phyloP scores from a whole-genome alignment of 30 jellyfish, hydroid and myxozoan genomes.

The Rhopilema esculentum region DNA sequence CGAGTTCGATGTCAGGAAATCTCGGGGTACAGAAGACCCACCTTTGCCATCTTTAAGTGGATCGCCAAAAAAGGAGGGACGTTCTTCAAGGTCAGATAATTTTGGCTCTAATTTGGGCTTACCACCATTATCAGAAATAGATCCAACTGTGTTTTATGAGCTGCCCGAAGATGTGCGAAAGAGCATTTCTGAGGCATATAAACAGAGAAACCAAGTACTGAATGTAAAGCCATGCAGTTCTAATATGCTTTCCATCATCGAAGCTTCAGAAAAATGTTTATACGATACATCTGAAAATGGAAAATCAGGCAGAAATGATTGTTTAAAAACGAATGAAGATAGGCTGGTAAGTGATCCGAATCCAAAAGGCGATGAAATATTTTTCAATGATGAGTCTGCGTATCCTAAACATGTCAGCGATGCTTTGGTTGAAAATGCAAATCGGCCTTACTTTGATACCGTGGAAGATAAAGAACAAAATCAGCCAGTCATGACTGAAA shows the following conservation, averaged over 20 bases:
- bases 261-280: background rate
- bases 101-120: too few relatives aligned
- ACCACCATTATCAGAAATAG: constrained; percentile 83
- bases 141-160: constrained; percentile 65
- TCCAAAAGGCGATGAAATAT: background rate
- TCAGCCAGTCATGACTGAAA: background rate
- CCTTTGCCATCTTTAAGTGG: constrained; percentile 64
- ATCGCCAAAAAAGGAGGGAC: constrained; percentile 25
- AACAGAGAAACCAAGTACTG: constrained; percentile 39
- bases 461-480: background rate
- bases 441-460: background rate
- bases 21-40: constrained; percentile 29
- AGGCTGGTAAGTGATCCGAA: background rate
- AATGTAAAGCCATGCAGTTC: background rate
- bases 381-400: background rate
- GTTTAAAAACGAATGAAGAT: background rate
- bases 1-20: background rate
- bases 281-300: background rate
- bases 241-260: background rate
- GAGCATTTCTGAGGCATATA: constrained; percentile 39
- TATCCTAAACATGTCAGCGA: background rate
- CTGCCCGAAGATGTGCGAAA: constrained; percentile 74
- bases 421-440: background rate
- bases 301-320: background rate
- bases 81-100: background rate